These are phyloP conservation scores for Dynastes maya DNA, from an alignment of 2,888 invertebrate genomes.

Conservation along the genomic window DNA sequence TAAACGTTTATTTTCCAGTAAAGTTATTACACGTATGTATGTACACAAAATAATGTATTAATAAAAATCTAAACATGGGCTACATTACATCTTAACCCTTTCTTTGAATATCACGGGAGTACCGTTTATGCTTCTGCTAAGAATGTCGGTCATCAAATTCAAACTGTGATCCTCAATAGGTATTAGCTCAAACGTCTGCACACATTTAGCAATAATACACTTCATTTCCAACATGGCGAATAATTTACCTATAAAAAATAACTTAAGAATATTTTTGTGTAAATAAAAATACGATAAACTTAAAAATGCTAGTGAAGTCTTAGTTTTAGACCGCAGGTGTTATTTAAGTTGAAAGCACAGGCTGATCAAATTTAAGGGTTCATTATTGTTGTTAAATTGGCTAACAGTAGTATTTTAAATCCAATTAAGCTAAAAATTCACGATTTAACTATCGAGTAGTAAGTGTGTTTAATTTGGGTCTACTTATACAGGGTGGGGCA, in stretches of 20 bases:
- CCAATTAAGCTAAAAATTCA: no score
- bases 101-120: slow-evolving; percentile 23
- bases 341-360: no score
- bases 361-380: neutral
- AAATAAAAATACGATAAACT: neutral
- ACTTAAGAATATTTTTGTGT: neutral
- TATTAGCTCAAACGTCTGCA: slow-evolving; percentile 25
- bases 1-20: no score
- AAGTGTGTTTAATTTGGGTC: no score
- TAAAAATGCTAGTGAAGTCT: neutral
- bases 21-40: no score
- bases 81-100: neutral
- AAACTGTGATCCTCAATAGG: slow-evolving; percentile 38
- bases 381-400: no score
- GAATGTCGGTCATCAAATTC: neutral
- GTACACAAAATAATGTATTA: no score
- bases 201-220: slow-evolving; percentile 16
- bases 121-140: slow-evolving; percentile 33
- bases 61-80: no score
- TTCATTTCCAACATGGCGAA: slow-evolving; percentile 37
- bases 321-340: no score
- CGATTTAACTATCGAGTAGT: no score
- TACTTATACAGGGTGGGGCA: no score
- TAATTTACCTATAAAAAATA: slow-evolving; percentile 31
- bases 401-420: no score